phyloP scores from a whole-genome alignment of 2,113 vertebrate genomes.

The Hemicordylus capensis region DNA sequence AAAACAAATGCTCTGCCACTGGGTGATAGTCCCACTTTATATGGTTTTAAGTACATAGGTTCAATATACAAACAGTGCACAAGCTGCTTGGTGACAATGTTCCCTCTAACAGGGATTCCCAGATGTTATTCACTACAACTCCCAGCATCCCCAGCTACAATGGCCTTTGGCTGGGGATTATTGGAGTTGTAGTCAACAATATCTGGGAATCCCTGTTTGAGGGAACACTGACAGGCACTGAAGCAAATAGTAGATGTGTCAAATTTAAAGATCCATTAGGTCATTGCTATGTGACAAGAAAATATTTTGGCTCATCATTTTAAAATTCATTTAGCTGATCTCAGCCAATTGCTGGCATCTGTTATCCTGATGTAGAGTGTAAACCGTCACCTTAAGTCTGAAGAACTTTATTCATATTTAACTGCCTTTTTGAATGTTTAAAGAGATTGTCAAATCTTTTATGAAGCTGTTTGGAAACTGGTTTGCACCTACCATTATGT shows the following conservation, averaged over 20 bases:
- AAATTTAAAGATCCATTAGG: not conserved
- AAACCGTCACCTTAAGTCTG: slow-evolving; percentile 51
- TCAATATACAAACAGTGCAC: too few relatives aligned
- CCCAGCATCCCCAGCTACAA: too few relatives aligned
- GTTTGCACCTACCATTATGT: slow-evolving; percentile 47
- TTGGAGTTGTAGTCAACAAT: too few relatives aligned
- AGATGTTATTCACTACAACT: too few relatives aligned
- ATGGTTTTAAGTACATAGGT: too few relatives aligned
- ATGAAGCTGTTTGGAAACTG: slow-evolving; percentile 56
- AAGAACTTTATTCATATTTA: slow-evolving; percentile 65
- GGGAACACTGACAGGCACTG: not conserved
- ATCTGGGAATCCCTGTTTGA: too few relatives aligned
- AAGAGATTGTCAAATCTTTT: slow-evolving; percentile 59
- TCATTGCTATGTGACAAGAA: slow-evolving; percentile 7
- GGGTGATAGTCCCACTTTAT: too few relatives aligned
- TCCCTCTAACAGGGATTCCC: too few relatives aligned
- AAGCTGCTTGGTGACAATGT: too few relatives aligned
- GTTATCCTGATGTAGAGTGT: slow-evolving; percentile 25
- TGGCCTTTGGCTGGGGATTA: too few relatives aligned
- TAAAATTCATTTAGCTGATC: not conserved
- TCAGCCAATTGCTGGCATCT: slow-evolving; percentile 43
- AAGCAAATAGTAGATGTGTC: not conserved
- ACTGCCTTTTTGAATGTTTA: slow-evolving; percentile 62
- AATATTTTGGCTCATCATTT: slow-evolving; percentile 10
- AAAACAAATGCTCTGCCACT: too few relatives aligned